A percentile compares a stretch with the other conserved stretches of the same genome.
Conservation (phyloP, 2,888 invertebrate species). For the Crepidodera aurea region DNA sequence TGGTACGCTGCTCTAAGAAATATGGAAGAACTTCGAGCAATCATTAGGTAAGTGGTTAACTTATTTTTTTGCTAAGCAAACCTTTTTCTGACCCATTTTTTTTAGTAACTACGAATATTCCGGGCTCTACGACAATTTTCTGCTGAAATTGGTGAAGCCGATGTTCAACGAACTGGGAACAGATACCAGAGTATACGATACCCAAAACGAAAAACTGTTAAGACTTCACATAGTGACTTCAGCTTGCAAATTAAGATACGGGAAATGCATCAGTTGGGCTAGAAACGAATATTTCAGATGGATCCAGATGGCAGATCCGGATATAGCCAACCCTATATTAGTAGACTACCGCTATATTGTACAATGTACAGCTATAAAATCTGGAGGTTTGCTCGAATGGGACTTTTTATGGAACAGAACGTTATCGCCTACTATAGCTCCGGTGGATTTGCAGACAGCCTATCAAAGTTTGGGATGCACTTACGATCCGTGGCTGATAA, state of each 20-base stretch:
- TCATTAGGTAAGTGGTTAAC: no score
- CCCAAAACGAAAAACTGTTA: slow-evolving; percentile 67
- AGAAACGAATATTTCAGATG: slow-evolving; percentile 59
- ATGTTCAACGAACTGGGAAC: slow-evolving; percentile 65
- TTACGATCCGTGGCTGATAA: slow-evolving; percentile 64
- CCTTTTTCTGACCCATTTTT: no score
- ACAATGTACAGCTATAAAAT: slow-evolving; percentile 69
- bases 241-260: slow-evolving; percentile 67
- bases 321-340: slow-evolving; percentile 64
- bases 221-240: slow-evolving; percentile 66
- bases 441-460: slow-evolving; percentile 63
- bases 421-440: slow-evolving; percentile 67
- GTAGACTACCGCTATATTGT: slow-evolving; percentile 71
- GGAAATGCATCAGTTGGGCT: slow-evolving; percentile 67
- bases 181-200: slow-evolving; percentile 62
- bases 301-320: slow-evolving; percentile 54
- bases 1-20: slow-evolving; percentile 70
- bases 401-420: slow-evolving; percentile 74
- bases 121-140: slow-evolving; percentile 59
- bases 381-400: slow-evolving; percentile 75
- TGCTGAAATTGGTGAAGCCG: slow-evolving; percentile 49
- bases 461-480: slow-evolving; percentile 65
- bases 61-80: no score
- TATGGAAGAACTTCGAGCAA: slow-evolving; percentile 64
- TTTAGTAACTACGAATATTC: slow-evolving; percentile 64